These are phyloP conservation scores for Drosophila siamana DNA, from an alignment of 2,888 invertebrate genomes.

Conservation along the genomic window DNA sequence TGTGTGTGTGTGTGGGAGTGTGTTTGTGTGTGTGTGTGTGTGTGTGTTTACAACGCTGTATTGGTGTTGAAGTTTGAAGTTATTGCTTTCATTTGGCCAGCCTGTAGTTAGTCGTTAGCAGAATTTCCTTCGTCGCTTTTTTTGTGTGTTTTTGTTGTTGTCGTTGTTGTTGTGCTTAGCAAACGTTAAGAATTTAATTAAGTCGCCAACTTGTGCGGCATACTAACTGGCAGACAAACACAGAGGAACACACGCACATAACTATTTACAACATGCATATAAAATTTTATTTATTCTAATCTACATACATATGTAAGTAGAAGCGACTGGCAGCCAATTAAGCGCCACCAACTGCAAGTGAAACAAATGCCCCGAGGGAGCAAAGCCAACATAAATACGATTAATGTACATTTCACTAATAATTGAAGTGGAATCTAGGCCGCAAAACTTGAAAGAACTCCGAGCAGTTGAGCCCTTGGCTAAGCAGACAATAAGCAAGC, in stretches of 20 bases:
- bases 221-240: conserved; percentile 3
- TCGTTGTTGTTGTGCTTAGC: conserved; percentile 33
- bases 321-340: background rate
- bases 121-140: conserved; percentile 4
- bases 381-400: background rate
- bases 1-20: conserved; percentile 17
- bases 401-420: background rate
- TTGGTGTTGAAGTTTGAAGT: conserved; percentile 67
- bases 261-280: conserved; percentile 28
- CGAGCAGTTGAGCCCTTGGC: no score
- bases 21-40: conserved; percentile 17
- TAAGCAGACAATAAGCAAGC: no score
- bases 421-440: background rate
- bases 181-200: conserved; percentile 76
- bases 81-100: conserved; percentile 68
- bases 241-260: conserved; percentile 6
- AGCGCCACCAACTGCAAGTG: conserved; percentile 2
- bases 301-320: no score
- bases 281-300: conserved; percentile 32
- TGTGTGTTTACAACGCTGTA: background rate
- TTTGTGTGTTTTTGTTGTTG: background rate
- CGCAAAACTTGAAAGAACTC: no score
- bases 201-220: conserved; percentile 43
- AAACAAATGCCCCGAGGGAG: background rate
- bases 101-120: conserved; percentile 44